Percentiles rank a stretch among this genome's conserved stretches.
Conservation (phyloP, 2,888 invertebrate genomes). For the Eupithecia inturbata region DNA sequence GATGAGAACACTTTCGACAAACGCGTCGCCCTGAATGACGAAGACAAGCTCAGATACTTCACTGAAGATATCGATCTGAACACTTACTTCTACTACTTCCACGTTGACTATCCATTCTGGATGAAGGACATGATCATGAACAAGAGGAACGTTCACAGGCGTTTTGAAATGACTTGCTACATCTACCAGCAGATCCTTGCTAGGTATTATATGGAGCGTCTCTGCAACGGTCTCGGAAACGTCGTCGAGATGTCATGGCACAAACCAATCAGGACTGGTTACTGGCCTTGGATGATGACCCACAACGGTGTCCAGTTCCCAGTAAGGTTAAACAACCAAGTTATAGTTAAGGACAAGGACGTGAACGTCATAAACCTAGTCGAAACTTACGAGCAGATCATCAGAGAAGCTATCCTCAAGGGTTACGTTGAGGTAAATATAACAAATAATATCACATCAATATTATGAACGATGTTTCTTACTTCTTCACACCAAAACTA, state of each 20-base stretch:
- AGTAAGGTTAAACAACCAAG: slow-evolving; percentile 76
- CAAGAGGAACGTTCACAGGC: slow-evolving; percentile 65
- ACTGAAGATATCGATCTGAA: slow-evolving; percentile 87
- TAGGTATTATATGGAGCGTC: slow-evolving; percentile 82
- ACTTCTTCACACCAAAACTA: too few species aligned
- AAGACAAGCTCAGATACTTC: slow-evolving; percentile 86
- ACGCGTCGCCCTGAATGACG: slow-evolving; percentile 79
- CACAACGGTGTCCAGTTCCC: slow-evolving; percentile 84
- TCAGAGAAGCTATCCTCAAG: slow-evolving; percentile 83
- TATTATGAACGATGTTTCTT: too few species aligned
- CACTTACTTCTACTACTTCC: slow-evolving; percentile 85
- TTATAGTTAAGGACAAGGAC: slow-evolving; percentile 62
- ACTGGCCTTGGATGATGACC: slow-evolving; percentile 83
- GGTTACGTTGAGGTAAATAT: slow-evolving; percentile 74
- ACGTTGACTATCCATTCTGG: slow-evolving; percentile 86
- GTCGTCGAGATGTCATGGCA: slow-evolving; percentile 75
- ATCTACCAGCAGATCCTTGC: slow-evolving; percentile 87
- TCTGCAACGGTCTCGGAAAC: slow-evolving; percentile 77
- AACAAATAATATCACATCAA: neutral
- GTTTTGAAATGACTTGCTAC: slow-evolving; percentile 84
- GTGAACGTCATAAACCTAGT: slow-evolving; percentile 59
- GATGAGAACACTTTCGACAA: slow-evolving; percentile 86
- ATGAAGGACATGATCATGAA: slow-evolving; percentile 76
- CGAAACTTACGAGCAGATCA: slow-evolving; percentile 79
- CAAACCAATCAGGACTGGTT: slow-evolving; percentile 76